Evolutionary conservation across 2,797 vertebrate species (phyloP).

Genomic region (Poeciliopsis paucimaculata): DNA sequence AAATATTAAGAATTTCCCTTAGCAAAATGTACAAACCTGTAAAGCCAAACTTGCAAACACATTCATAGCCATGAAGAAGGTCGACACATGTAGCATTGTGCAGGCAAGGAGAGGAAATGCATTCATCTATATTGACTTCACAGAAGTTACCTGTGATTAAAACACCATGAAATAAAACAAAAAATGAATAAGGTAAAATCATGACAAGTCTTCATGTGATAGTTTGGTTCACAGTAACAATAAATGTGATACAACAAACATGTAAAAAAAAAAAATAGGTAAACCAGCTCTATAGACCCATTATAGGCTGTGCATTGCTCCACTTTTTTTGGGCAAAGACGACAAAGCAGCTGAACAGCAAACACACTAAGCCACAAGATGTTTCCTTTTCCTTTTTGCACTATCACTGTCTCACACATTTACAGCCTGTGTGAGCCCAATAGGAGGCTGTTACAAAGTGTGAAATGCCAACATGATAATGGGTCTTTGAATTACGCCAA

Average conservation of each 20-base stretch:
- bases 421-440: conserved; percentile 25
- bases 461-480: conserved; percentile 44
- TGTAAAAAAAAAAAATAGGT: neutral
- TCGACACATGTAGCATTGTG: conserved; percentile 80
- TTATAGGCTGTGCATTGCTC: neutral
- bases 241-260: neutral
- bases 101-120: conserved; percentile 78
- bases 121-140: conserved; percentile 84
- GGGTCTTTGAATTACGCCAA: conserved; percentile 45
- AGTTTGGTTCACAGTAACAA: neutral
- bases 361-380: conserved; percentile 22
- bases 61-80: conserved; percentile 74
- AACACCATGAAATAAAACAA: conserved; percentile 20
- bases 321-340: conserved; percentile 19
- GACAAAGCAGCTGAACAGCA: conserved; percentile 24
- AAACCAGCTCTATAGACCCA: neutral
- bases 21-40: conserved; percentile 72
- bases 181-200: conserved; percentile 11
- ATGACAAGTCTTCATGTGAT: neutral
- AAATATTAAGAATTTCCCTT: neutral
- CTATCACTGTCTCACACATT: conserved; percentile 45
- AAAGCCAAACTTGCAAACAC: conserved; percentile 78
- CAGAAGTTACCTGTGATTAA: conserved; percentile 72
- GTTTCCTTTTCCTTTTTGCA: conserved; percentile 16
- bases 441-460: conserved; percentile 35